phyloP scores from a whole-genome alignment of 1,140 invertebrate genomes.

The Eupeodes corollae region DNA sequence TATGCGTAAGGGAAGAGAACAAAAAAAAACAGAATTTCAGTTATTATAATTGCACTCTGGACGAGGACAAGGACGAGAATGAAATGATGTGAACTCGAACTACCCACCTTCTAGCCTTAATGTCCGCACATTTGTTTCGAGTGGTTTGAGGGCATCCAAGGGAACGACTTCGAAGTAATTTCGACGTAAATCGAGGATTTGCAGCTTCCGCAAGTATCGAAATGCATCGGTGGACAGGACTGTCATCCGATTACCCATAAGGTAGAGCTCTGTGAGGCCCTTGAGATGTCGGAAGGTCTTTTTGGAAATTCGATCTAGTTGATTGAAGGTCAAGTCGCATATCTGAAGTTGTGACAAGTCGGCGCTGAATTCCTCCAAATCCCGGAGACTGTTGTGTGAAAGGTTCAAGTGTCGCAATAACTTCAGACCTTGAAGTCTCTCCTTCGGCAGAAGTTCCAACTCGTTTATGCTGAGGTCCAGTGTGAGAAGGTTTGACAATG shows the following conservation, averaged over 20 bases:
- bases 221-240: conserved; percentile 68
- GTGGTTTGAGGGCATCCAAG: conserved; percentile 57
- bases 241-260: conserved; percentile 74
- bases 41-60: too few species aligned
- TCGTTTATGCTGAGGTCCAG: conserved; percentile 76
- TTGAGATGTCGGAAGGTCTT: conserved; percentile 62
- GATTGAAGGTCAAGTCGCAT: conserved; percentile 74
- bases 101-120: conserved; percentile 63
- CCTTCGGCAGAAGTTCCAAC: conserved; percentile 71
- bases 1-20: conserved; percentile 17
- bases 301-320: conserved; percentile 63
- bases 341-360: conserved; percentile 66
- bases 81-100: not conserved
- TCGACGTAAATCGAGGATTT: conserved; percentile 67
- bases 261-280: conserved; percentile 61
- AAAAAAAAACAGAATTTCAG: not conserved
- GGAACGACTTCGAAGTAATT: conserved; percentile 76
- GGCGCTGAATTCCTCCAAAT: conserved; percentile 69
- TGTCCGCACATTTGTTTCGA: conserved; percentile 70
- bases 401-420: conserved; percentile 64
- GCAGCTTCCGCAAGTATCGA: conserved; percentile 62
- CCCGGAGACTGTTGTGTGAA: conserved; percentile 68
- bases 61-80: too few species aligned
- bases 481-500: conserved; percentile 59
- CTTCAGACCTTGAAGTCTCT: conserved; percentile 66